Conservation (phyloP, 1,140 invertebrate species). For the Orius insidiosus region DNA sequence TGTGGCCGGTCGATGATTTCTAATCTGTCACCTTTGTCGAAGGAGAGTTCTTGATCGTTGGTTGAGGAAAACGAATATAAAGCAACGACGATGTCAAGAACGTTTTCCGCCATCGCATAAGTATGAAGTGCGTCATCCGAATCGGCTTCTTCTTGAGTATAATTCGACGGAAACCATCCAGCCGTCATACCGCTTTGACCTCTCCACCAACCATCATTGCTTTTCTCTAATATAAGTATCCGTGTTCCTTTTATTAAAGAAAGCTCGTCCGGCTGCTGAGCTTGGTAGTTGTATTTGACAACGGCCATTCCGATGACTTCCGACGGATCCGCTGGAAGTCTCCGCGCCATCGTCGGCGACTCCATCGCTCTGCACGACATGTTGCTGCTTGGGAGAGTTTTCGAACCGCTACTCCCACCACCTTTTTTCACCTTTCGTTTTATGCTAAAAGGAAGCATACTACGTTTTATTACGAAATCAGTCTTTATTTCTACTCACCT, state of each 20-base stretch:
- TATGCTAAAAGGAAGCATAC: conserved; percentile 39
- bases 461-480: too few relatives aligned
- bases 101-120: conserved; percentile 81
- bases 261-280: conserved; percentile 91
- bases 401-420: conserved; percentile 47
- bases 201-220: conserved; percentile 97
- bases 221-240: conserved; percentile 93
- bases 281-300: conserved; percentile 96
- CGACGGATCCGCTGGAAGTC: conserved; percentile 59
- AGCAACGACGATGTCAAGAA: conserved; percentile 84
- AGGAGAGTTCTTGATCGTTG: conserved; percentile 92
- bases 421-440: conserved; percentile 83
- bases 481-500: too few relatives aligned
- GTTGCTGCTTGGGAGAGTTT: conserved; percentile 69
- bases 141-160: conserved; percentile 79
- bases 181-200: conserved; percentile 64
- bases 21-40: conserved; percentile 86
- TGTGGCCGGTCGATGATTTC: conserved; percentile 88
- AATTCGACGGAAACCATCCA: conserved; percentile 97
- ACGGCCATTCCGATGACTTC: conserved; percentile 80
- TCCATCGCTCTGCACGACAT: conserved; percentile 46
- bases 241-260: conserved; percentile 78
- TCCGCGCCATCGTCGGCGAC: conserved; percentile 54
- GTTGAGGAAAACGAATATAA: conserved; percentile 87
- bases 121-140: conserved; percentile 70